Evolutionary conservation across 2,797 vertebrate species (phyloP).

Genomic region (Poeciliopsis turneri): DNA sequence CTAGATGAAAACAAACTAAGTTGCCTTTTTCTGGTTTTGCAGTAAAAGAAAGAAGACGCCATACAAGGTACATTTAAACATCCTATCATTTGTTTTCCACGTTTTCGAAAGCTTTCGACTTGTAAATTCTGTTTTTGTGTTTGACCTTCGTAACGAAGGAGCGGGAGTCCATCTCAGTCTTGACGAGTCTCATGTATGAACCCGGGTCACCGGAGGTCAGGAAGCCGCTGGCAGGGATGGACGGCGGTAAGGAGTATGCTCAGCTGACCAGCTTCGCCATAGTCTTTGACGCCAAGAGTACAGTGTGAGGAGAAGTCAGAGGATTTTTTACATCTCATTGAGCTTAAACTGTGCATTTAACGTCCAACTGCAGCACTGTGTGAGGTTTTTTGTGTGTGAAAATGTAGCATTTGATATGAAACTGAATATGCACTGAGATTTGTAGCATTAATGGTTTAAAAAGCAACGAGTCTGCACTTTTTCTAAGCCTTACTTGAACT

Average conservation of each 20-base stretch:
- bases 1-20: neutral
- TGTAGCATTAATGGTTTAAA: slow-evolving; percentile 32
- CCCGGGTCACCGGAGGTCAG: slow-evolving; percentile 68
- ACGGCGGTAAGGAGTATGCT: slow-evolving; percentile 38
- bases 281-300: slow-evolving; percentile 77
- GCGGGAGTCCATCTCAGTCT: slow-evolving; percentile 64
- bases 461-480: slow-evolving; percentile 43
- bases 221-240: slow-evolving; percentile 23
- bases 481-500: slow-evolving; percentile 54
- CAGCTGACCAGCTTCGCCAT: slow-evolving; percentile 74
- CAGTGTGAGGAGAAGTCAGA: slow-evolving; percentile 57
- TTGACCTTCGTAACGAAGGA: slow-evolving; percentile 25
- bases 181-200: slow-evolving; percentile 72
- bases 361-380: slow-evolving; percentile 22
- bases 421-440: slow-evolving; percentile 5
- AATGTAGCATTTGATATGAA: slow-evolving; percentile 13
- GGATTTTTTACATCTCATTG: neutral
- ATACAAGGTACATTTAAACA: slow-evolving; percentile 55
- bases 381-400: slow-evolving; percentile 2
- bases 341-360: slow-evolving; percentile 20
- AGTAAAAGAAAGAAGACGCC: slow-evolving; percentile 53
- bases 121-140: neutral
- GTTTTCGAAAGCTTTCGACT: too few species aligned
- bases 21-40: slow-evolving; percentile 18
- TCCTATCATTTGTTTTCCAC: neutral